Conservation (phyloP, 2,113 vertebrate genomes). For the Corythoichthys haematopterus region DNA sequence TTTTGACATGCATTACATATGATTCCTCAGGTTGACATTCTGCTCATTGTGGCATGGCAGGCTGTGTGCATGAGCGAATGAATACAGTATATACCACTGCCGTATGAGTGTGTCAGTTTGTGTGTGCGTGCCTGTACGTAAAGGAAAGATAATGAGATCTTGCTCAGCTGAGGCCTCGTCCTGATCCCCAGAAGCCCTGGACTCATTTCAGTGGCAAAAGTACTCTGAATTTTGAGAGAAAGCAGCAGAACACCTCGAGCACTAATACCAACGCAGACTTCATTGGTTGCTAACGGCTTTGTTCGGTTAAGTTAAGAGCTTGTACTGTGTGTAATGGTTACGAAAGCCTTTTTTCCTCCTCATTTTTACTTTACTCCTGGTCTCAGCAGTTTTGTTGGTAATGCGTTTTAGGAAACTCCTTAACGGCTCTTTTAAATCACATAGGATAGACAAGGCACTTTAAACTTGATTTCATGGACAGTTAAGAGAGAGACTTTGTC, state of each 20-base stretch:
- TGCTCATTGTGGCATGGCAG: slow-evolving; percentile 36
- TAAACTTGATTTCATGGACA: not conserved
- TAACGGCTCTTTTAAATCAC: not conserved
- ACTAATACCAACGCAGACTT: slow-evolving; percentile 27
- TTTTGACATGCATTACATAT: slow-evolving; percentile 47
- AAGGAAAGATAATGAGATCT: slow-evolving; percentile 68
- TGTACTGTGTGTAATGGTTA: not conserved
- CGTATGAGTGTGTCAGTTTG: slow-evolving; percentile 23
- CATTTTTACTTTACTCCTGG: not conserved
- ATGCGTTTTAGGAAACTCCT: not conserved
- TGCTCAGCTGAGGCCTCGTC: slow-evolving; percentile 64
- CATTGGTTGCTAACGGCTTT: not conserved
- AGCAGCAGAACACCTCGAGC: slow-evolving; percentile 47
- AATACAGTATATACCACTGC: slow-evolving; percentile 14
- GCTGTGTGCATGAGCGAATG: slow-evolving; percentile 42
- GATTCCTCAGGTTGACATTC: slow-evolving; percentile 8
- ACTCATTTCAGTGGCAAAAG: slow-evolving; percentile 66
- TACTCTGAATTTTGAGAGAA: slow-evolving; percentile 46
- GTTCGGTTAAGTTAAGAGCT: not conserved
- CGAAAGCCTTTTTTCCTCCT: not conserved
- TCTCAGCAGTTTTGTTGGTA: not conserved
- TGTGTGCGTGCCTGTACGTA: slow-evolving; percentile 35
- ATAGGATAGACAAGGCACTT: not conserved
- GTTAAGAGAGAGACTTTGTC: not conserved
- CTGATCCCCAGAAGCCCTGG: slow-evolving; percentile 71